Base-by-base conservation (phyloP, 2,888 invertebrate genomes). In the Morpho helenor region DNA sequence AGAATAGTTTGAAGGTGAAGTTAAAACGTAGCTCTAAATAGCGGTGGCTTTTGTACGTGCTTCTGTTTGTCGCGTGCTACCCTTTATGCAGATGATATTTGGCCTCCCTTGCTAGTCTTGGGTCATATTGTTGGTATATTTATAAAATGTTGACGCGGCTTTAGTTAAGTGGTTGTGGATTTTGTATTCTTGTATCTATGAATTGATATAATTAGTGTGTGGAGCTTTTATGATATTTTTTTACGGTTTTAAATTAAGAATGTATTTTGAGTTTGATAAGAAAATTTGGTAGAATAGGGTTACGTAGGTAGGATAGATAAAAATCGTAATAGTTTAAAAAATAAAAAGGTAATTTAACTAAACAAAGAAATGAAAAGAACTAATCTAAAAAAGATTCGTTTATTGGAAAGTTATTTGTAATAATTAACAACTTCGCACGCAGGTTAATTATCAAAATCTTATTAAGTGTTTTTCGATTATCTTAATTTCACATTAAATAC, bases 1-100 rank as follows among this genome's bases (percentile, higher is more conserved):
- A 79, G 46, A 76, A 64, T 40, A 84, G 77, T 47, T 78, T 77
- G 60, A 85, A 81, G 51, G 61, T 79, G 0, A n/a, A 62, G 40
- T 8, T 62, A 7, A 75, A 66, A 59, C 75, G 77, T 22, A 64
- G 68, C 50, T 67, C 75, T 3, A 84, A 79, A 86, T 89, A 89
- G 76, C 89, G 76, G 61, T 82, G 88, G 89, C 84, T 86, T 79
- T 70, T 77, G 2, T 77, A 64, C 66, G 60, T 82, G 76, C 69
- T 84, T 40, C 64, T 82, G 57, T 58, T 75, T 7, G 59, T 76
- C 65, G 76, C 74, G 77, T 84, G 79, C 72, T 65, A 75, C 53
- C 75, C 74, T 0, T 53, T 79, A 7, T 70, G 65, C 68, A 85
- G 89, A 69, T 89, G 87, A 89, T 82, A 79, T 74, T 63, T 58